phyloP scores from a whole-genome alignment of 2,888 invertebrate species.

The Iphiclides podalirius region DNA sequence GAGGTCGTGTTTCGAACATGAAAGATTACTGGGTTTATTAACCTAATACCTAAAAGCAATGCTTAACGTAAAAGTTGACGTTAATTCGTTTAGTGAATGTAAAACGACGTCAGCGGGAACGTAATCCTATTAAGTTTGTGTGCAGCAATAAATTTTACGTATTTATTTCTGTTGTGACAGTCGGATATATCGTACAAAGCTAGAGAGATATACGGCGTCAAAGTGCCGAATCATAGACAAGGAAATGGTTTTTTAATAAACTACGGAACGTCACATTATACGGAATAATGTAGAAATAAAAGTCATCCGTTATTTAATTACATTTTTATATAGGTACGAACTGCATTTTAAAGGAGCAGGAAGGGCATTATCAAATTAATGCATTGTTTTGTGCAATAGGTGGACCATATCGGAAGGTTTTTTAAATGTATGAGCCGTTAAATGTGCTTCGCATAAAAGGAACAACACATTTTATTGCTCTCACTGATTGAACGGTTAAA shows the following conservation, averaged over 20 bases:
- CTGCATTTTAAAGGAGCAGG: no score
- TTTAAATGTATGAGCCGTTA: slow-evolving; percentile 34
- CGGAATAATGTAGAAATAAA: no score
- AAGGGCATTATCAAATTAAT: background rate
- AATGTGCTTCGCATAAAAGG: slow-evolving; percentile 41
- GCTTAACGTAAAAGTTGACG: slow-evolving; percentile 33
- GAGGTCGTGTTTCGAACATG: slow-evolving; percentile 23
- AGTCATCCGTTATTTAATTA: no score
- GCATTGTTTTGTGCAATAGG: slow-evolving; percentile 2
- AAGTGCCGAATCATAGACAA: background rate
- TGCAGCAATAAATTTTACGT: slow-evolving; percentile 11
- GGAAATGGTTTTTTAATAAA: slow-evolving; percentile 8
- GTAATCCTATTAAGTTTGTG: slow-evolving; percentile 24
- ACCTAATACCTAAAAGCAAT: slow-evolving; percentile 31
- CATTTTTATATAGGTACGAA: no score
- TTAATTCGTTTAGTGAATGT: slow-evolving; percentile 31
- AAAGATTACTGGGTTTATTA: slow-evolving; percentile 26
- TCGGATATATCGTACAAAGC: background rate
- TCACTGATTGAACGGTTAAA: slow-evolving; percentile 22
- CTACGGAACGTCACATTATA: background rate
- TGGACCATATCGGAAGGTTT: slow-evolving; percentile 1
- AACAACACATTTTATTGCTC: slow-evolving; percentile 38
- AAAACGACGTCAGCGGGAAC: slow-evolving; percentile 27
- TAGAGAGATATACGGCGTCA: background rate
- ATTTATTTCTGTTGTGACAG: slow-evolving; percentile 21